Base-by-base conservation (phyloP, 2,888 invertebrate species). In the Synanthedon formicaeformis region DNA sequence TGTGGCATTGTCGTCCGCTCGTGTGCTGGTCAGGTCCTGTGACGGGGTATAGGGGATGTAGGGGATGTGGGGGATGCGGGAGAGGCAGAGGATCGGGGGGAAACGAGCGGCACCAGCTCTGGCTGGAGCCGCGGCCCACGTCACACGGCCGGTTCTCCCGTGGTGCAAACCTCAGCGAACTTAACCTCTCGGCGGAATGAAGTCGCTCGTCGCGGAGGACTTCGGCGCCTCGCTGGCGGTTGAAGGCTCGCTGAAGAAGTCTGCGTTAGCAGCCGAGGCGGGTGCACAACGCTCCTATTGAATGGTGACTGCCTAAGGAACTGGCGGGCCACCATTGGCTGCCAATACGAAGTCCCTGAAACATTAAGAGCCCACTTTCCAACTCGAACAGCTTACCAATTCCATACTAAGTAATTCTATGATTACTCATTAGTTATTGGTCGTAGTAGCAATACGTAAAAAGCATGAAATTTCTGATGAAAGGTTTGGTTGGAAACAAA, bases 281-380 rank as follows among this genome's bases (percentile, higher is more conserved):
- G 75, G 53, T 71, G 71, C 50, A 66, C 60, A 55, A 64, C 62
- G 56, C 65, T 60, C 23, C 78, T 78, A 6, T 76, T 73, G 79
- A 93, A 93, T 53, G 93, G 93, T 50, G 92, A 93, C 58, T 89
- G 89, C 18, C 89, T 88, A 14, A 92, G 90, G 71, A 93, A 93
- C 75, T 93, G 93, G 55, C 91, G 92, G 34, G 93, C 93, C 51
- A 92, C 91, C 56, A 93, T 75, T 5, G 93, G 93, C 55, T 91
- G 89, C 92, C 92, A 93, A 65, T 90, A 88, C 51, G 90, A 90
- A 54, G 66, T 74, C 40, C 75, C 84, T 82, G 74, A 11, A 60
- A 62, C 50, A 40, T 16, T 50, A 34, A 34, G 10, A 23, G 23
- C 23, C 5, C 23, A 23, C 23, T 23, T 23, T 23, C 4, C 4